Evolutionary conservation across 30 jellyfish, hydroid and myxozoan genomes (phyloP).

Genomic region (Hydra vulgaris): DNA sequence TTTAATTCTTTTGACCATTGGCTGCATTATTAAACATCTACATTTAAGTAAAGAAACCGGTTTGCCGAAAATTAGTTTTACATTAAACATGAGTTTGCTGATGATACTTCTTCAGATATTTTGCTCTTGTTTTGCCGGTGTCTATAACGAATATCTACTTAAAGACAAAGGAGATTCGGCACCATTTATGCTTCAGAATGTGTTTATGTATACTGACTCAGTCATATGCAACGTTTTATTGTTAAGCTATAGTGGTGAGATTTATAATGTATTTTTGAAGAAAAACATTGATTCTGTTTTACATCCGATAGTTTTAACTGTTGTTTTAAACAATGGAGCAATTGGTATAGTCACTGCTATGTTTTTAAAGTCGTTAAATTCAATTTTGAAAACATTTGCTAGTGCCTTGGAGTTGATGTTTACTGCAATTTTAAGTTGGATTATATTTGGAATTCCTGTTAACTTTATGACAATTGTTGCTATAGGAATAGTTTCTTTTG

Average conservation of each 20-base stretch:
- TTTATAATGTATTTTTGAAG: conserved; percentile 48
- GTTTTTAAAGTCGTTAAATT: conserved; percentile 75
- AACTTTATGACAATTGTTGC: conserved; percentile 71
- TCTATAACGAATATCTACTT: conserved; percentile 84
- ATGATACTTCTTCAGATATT: conserved; percentile 74
- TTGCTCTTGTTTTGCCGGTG: conserved; percentile 98
- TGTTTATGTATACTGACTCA: conserved; percentile 85
- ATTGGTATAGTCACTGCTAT: conserved; percentile 95
- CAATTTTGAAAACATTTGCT: conserved; percentile 91
- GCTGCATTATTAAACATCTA: conserved; percentile 91
- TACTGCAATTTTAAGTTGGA: conserved; percentile 89
- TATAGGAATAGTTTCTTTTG: conserved; percentile 64
- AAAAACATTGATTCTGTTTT: conserved; percentile 49
- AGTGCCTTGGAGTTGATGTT: conserved; percentile 93
- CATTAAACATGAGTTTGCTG: conserved; percentile 46
- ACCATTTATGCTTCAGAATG: conserved; percentile 93
- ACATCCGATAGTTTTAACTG: conserved; percentile 52
- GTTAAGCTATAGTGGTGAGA: conserved; percentile 69
- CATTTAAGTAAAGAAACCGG: conserved; percentile 25
- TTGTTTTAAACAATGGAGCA: conserved; percentile 80
- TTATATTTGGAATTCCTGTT: conserved; percentile 70
- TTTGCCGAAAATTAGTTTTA: conserved; percentile 26
- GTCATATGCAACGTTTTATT: conserved; percentile 50
- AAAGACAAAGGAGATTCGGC: conserved; percentile 86
- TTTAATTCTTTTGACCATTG: conserved; percentile 64